Conservation (phyloP, 1,140 invertebrate genomes). For the Ips typographus region DNA sequence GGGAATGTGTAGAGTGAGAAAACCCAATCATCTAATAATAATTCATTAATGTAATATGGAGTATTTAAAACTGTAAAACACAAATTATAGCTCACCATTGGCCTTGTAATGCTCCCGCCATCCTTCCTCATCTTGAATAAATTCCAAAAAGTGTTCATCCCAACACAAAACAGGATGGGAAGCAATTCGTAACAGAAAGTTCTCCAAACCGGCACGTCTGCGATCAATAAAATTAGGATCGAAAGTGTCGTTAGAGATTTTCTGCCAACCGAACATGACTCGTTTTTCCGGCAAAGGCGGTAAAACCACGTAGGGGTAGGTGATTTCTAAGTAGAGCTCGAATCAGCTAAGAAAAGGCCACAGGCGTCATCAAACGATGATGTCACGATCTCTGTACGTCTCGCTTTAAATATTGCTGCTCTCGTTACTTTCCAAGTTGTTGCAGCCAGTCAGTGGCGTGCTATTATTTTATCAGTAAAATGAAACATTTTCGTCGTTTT, state of each 20-base stretch:
- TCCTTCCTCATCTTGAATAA: slow-evolving; percentile 72
- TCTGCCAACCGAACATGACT: slow-evolving; percentile 79
- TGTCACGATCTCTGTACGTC: no score
- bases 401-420: no score
- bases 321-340: slow-evolving; percentile 76
- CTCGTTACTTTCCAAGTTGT: no score
- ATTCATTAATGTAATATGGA: neutral
- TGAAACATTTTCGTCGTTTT: no score
- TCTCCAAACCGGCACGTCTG: slow-evolving; percentile 76
- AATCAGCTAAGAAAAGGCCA: no score
- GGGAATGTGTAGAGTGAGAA: no score
- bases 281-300: slow-evolving; percentile 82
- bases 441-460: no score
- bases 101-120: slow-evolving; percentile 77
- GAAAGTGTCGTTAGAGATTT: slow-evolving; percentile 74
- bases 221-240: slow-evolving; percentile 86
- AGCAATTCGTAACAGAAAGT: slow-evolving; percentile 74
- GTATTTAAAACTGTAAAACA: neutral
- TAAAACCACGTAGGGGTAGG: slow-evolving; percentile 75
- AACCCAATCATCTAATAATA: no score
- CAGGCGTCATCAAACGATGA: no score
- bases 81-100: slow-evolving; percentile 57
- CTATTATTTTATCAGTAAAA: no score
- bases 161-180: slow-evolving; percentile 73
- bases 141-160: slow-evolving; percentile 75